Percentiles rank a stretch among this genome's conserved stretches.
These are phyloP conservation scores for Panonychus citri DNA, from an alignment of 1,140 invertebrate species.

Conservation along the genomic window DNA sequence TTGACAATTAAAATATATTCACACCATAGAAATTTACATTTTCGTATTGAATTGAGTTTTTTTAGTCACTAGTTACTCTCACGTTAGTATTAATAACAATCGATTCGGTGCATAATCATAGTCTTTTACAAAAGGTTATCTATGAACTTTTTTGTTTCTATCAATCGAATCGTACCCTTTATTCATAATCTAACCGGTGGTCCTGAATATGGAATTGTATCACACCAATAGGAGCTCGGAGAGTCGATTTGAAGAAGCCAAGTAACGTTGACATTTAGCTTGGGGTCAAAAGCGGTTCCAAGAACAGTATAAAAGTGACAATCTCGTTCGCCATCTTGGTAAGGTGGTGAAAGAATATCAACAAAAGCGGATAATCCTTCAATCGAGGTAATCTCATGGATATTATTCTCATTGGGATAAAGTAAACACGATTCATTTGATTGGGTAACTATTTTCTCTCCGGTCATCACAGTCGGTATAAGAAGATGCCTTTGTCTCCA, in stretches of 20 bases:
- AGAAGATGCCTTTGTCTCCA: background rate
- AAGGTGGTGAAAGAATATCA: constrained; percentile 72
- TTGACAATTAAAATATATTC: too few species aligned
- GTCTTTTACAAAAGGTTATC: too few species aligned
- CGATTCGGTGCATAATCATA: too few species aligned
- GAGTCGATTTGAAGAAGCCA: constrained; percentile 13
- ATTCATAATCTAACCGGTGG: constrained; percentile 5
- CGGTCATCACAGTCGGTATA: constrained; percentile 8
- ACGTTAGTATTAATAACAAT: too few species aligned
- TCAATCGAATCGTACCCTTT: too few species aligned
- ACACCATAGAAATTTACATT: too few species aligned
- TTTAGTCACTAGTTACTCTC: too few species aligned
- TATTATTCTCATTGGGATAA: constrained; percentile 46
- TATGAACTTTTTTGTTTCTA: too few species aligned
- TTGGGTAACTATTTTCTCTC: constrained; percentile 7
- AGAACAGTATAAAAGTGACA: constrained; percentile 22
- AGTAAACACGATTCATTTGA: constrained; percentile 32
- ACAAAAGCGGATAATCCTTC: constrained; percentile 55
- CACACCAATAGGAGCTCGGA: constrained; percentile 17
- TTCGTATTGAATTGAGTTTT: too few species aligned
- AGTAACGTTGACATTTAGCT: constrained; percentile 2
- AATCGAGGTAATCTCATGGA: constrained; percentile 43
- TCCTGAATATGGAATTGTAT: constrained; percentile 15
- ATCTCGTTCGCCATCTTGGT: constrained; percentile 23
- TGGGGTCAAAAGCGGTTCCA: constrained; percentile 7